Evolutionary conservation across 2,888 invertebrate genomes (phyloP), one percentile per base, ranked within the genome.

Genomic region (Congeria kusceri): DNA sequence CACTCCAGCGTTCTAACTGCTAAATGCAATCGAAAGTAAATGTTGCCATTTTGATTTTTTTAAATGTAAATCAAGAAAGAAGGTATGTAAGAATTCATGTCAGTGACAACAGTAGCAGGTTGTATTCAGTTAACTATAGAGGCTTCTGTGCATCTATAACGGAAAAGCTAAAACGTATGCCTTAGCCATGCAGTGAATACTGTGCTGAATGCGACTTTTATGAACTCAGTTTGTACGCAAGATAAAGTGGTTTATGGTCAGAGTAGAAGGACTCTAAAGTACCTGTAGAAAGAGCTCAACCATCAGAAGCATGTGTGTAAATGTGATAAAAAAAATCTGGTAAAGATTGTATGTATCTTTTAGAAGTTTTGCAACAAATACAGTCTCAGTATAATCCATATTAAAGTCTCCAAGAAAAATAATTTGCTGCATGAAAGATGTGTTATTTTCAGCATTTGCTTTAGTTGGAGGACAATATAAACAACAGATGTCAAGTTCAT

Each of bases 231-330:
- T 49, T 20, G 5, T 9, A 9, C 5, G 53, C 58, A 58, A 78
- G 5, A 20, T 57, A 77, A 18, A 80, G 28, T 47, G 77, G 71
- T 68, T 81, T 77, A 49, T 81, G 81, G 57, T 77, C 77, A 65
- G 81, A 81, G 39, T 70, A 81, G 32, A 74, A 75, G 3, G 77
- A 77, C 59, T 81, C 81, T 20, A 82, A 59, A 20, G 73, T 73
- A 25, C 82, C 82, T 53, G 15, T 63, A 11, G 18, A 23, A 23
- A 28, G 18, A 13, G 68, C 27, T 18, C 29, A n/a, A 23, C 44
- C 39, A 44, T 11, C 23, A 18, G 27, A 23, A 15, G 65, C 46
- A 65, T 69, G 68, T 64, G 67, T 39, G 57, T 74, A 78, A 15
- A 78, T 73, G 32, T 78, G 78, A 58, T 78, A 73, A 47, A 78